Evolutionary conservation across 2,888 invertebrate species (phyloP).

Genomic region (Mamestra brassicae): DNA sequence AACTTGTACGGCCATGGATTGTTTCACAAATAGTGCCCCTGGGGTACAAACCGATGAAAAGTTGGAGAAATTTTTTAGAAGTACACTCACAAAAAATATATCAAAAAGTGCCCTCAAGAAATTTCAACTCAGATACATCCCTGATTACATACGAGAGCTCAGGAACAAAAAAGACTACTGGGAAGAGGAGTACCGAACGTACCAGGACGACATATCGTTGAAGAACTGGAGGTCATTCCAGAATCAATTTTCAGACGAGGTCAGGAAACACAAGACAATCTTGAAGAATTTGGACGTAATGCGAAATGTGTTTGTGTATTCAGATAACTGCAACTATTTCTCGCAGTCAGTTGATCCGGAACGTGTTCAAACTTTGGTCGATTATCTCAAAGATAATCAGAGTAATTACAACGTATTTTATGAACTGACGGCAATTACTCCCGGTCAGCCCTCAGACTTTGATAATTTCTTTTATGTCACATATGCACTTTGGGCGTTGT

Average conservation of each 20-base stretch:
- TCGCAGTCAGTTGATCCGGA: background rate
- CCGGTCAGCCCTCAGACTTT: background rate
- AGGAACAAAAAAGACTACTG: background rate
- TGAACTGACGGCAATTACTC: background rate
- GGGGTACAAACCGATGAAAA: too few species aligned
- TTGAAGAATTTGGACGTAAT: conserved; percentile 10
- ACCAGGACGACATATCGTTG: background rate
- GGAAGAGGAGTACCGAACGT: background rate
- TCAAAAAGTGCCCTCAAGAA: background rate
- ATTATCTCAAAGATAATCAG: background rate
- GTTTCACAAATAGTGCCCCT: too few species aligned
- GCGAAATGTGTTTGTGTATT: background rate
- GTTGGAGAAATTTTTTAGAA: background rate
- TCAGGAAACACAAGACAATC: background rate
- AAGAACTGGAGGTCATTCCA: background rate
- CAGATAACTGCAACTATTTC: background rate
- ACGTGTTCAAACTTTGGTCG: background rate
- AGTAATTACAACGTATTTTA: background rate
- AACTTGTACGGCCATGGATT: background rate
- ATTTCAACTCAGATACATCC: background rate
- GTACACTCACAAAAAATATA: background rate
- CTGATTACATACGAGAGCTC: background rate
- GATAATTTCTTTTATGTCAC: background rate
- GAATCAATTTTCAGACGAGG: background rate
- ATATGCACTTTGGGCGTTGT: background rate